A percentile compares a stretch with the other conserved stretches of the same genome.
Conservation (phyloP, 2,888 invertebrate genomes). For the Oeneis ivallda region DNA sequence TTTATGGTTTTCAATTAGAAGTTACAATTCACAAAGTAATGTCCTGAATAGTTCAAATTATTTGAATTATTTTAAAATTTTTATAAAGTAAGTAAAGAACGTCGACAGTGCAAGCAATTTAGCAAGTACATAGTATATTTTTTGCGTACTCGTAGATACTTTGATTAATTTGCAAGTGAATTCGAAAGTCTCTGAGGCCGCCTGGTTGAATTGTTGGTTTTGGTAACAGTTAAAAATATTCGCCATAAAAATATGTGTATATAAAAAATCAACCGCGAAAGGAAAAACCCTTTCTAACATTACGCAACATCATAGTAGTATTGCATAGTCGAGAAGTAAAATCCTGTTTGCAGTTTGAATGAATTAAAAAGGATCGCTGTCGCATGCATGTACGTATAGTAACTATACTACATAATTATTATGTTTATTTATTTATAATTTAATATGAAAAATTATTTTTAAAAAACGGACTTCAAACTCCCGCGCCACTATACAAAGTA, state of each 20-base stretch:
- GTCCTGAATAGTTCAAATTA: not conserved
- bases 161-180: constrained; percentile 17
- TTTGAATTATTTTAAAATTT: not conserved
- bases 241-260: constrained; percentile 23
- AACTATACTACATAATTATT: not conserved
- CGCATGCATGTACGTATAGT: not conserved
- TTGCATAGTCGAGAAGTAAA: constrained; percentile 46
- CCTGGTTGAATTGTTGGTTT: constrained; percentile 29
- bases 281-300: constrained; percentile 65
- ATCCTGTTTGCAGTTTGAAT: constrained; percentile 24
- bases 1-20: too few relatives aligned
- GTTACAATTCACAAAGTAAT: too few relatives aligned
- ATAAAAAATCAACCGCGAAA: constrained; percentile 48
- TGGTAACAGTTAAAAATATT: constrained; percentile 31
- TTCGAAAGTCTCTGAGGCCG: constrained; percentile 33
- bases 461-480: too few relatives aligned
- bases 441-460: too few relatives aligned
- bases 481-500: too few relatives aligned
- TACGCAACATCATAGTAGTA: constrained; percentile 58
- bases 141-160: constrained; percentile 6
- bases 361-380: constrained; percentile 11
- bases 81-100: constrained; percentile 1
- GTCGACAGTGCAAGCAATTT: constrained; percentile 3
- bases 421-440: too few relatives aligned
- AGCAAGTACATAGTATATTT: not conserved